Percentiles rank a stretch among this genome's conserved stretches.
Evolutionary conservation across 2,113 vertebrate genomes (phyloP).

Genomic region (Propithecus coquereli): DNA sequence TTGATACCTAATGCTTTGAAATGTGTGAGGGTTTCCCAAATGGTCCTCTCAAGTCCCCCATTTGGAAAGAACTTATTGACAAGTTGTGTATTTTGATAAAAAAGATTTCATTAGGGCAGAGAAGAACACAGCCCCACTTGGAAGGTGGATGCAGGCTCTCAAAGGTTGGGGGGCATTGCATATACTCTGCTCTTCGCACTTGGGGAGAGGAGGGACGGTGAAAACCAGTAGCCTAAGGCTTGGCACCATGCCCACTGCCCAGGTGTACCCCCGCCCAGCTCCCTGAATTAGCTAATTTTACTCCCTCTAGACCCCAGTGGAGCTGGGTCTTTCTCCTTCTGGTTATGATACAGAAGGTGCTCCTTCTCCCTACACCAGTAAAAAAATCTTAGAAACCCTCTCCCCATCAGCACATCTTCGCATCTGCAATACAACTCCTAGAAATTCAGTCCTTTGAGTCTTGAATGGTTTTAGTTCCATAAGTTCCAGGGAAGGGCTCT

Average conservation of each 20-base stretch:
- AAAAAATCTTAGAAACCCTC: background rate
- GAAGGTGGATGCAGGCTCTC: background rate
- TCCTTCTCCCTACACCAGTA: background rate
- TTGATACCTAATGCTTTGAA: background rate
- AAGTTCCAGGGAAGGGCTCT: background rate
- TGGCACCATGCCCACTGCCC: background rate
- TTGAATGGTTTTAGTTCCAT: background rate
- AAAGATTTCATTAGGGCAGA: background rate
- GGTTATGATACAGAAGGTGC: background rate
- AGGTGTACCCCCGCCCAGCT: background rate
- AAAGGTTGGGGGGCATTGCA: background rate
- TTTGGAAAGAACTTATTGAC: constrained; percentile 9
- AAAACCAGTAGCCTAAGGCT: background rate
- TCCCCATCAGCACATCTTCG: background rate
- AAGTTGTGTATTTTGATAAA: background rate
- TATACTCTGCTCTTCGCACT: background rate
- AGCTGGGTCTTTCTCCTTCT: background rate
- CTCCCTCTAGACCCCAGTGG: background rate
- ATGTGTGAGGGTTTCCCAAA: background rate
- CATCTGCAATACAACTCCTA: background rate
- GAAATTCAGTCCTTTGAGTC: background rate
- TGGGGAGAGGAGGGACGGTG: background rate
- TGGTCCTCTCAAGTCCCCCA: background rate
- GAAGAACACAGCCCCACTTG: background rate
- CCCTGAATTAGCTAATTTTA: background rate